Conservation (phyloP, 2,797 vertebrate species). For the Amblyopsis hoosieri region DNA sequence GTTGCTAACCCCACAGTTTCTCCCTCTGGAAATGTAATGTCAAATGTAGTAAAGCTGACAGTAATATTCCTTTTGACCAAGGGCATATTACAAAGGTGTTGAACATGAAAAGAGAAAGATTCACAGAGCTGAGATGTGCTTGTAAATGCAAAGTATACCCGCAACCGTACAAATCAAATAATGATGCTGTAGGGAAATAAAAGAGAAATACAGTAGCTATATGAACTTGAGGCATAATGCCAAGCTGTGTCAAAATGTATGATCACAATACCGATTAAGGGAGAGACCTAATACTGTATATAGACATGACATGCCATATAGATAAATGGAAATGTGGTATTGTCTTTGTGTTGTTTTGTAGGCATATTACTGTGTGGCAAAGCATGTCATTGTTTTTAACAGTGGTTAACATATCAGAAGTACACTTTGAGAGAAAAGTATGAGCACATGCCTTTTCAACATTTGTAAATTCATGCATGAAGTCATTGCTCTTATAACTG, state of each 20-base stretch:
- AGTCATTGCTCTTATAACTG: background rate
- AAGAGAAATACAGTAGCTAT: slow-evolving; percentile 43
- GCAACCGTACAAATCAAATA: slow-evolving; percentile 28
- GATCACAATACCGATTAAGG: slow-evolving; percentile 9
- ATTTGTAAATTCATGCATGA: background rate
- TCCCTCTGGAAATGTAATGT: slow-evolving; percentile 19
- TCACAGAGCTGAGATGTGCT: slow-evolving; percentile 22
- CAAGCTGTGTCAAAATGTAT: slow-evolving; percentile 15
- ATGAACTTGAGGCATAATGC: slow-evolving; percentile 18
- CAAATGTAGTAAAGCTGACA: slow-evolving; percentile 10
- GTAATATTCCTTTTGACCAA: background rate
- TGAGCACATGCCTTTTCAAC: no score
- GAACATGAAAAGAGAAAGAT: slow-evolving; percentile 21
- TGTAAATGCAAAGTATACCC: slow-evolving; percentile 26
- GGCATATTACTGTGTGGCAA: no score
- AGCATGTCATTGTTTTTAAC: no score
- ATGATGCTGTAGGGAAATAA: slow-evolving; percentile 26
- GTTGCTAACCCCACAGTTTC: no score
- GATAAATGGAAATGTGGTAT: background rate
- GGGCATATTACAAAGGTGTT: slow-evolving; percentile 10
- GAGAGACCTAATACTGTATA: background rate
- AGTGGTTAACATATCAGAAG: no score
- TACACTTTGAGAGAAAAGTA: no score
- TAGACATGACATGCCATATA: background rate
- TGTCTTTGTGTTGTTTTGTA: no score